Evolutionary conservation across 2,888 invertebrate genomes (phyloP).

Genomic region (Hylaea fasciaria): DNA sequence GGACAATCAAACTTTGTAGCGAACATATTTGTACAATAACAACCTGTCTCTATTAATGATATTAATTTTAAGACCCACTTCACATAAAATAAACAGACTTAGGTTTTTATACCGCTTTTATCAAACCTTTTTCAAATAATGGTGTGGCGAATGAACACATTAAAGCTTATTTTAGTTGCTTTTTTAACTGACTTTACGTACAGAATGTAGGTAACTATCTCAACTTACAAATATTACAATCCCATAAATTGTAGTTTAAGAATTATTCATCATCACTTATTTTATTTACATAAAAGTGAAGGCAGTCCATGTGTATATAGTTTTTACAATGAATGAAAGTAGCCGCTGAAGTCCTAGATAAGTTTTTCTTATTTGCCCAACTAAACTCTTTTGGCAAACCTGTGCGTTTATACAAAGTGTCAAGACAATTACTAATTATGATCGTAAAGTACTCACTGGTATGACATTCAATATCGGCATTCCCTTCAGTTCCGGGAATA

Average conservation of each 20-base stretch:
- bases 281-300: slow-evolving; percentile 53
- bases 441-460: slow-evolving; percentile 73
- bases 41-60: slow-evolving; percentile 13
- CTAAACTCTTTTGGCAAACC: slow-evolving; percentile 36
- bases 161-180: slow-evolving; percentile 7
- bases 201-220: slow-evolving; percentile 18
- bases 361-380: slow-evolving; percentile 39
- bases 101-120: slow-evolving; percentile 9
- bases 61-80: slow-evolving; percentile 4
- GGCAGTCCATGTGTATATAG: slow-evolving; percentile 34
- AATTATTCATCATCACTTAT: slow-evolving; percentile 42
- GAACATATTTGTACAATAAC: slow-evolving; percentile 57
- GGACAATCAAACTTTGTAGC: slow-evolving; percentile 43
- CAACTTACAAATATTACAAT: slow-evolving; percentile 6
- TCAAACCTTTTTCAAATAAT: slow-evolving; percentile 19
- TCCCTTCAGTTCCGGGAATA: slow-evolving; percentile 89
- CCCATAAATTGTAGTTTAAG: background rate
- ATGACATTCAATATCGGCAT: slow-evolving; percentile 89
- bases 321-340: slow-evolving; percentile 26
- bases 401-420: slow-evolving; percentile 83
- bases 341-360: slow-evolving; percentile 8
- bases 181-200: slow-evolving; percentile 4
- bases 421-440: slow-evolving; percentile 37
- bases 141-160: slow-evolving; percentile 22
- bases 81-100: background rate